phyloP scores from a whole-genome alignment of 30 jellyfish, hydroid and myxozoan species.

The Cassiopea xamachana region DNA sequence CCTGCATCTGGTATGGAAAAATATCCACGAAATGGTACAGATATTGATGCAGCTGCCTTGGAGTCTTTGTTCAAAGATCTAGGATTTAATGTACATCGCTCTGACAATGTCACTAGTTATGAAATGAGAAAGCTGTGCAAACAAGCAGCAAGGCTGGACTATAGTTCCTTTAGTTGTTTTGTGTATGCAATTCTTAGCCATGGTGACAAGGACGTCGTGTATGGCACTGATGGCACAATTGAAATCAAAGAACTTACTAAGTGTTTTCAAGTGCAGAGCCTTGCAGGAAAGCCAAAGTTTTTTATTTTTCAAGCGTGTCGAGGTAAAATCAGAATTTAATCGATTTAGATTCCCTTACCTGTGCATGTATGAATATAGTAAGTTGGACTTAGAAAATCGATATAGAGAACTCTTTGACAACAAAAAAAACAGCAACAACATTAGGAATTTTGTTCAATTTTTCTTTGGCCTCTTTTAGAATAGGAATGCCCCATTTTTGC shows the following conservation, averaged over 20 bases:
- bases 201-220: constrained; percentile 95
- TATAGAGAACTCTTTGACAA: too few species aligned
- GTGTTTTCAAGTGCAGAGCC: constrained; percentile 77
- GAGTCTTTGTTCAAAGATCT: constrained; percentile 80
- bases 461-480: too few species aligned
- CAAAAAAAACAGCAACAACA: too few species aligned
- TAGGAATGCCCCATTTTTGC: too few species aligned
- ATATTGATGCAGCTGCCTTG: constrained; percentile 89
- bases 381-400: not conserved
- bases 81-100: constrained; percentile 80
- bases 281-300: constrained; percentile 94
- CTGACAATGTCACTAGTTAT: constrained; percentile 68
- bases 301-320: constrained; percentile 97
- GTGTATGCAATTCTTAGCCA: constrained; percentile 88
- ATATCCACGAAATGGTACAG: constrained; percentile 96
- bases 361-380: not conserved
- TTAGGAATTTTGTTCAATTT: too few species aligned
- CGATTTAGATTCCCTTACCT: not conserved
- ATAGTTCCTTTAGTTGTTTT: constrained; percentile 53
- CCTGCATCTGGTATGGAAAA: constrained; percentile 95
- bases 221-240: constrained; percentile 96
- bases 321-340: constrained; percentile 61
- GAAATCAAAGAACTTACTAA: constrained; percentile 90
- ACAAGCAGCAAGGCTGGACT: constrained; percentile 76
- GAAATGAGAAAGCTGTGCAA: constrained; percentile 85